Evolutionary conservation across 2,113 vertebrate species (phyloP), one percentile per base, ranked within the genome.

Genomic region (Elanus axillaris): DNA sequence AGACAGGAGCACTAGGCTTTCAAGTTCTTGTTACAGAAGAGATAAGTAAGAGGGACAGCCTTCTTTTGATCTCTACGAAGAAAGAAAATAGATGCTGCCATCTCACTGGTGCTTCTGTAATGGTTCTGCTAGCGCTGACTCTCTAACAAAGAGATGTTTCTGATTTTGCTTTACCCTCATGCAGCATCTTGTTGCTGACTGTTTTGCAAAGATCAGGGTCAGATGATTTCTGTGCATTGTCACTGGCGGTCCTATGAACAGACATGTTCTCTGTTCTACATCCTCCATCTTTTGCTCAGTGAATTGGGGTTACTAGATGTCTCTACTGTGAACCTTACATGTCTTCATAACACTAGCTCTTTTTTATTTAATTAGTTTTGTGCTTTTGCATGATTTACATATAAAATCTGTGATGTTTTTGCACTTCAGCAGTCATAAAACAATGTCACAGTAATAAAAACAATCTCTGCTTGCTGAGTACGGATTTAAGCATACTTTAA

Each of bases 241-340:
- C 22, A 43, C 6, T 17, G 7, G n/a, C 32, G 18, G 36, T 66
- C 23, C 12, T 40, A 3, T n/a, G 81, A 38, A 47, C 3, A 56
- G 45, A 25, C 6, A 4, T 1, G 0, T 53, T 64, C 14, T 40
- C 23, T 88, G 9, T 91, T 83, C 11, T 64, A 6, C 2, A 0
- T 86, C 6, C 8, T 75, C 25, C 18, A 29, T 16, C 36, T 55
- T 12, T 48, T 77, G 4, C n/a, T 86, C 13, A 43, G 22, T 63
- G 62, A 45, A 36, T 14, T 71, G 38, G 74, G n/a, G 7, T 43
- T 81, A 16, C 12, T 27, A 29, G 27, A 25, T 48, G 2, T 29
- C 67, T 91, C 17, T 58, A 59, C 15, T 42, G 48, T 69, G 36
- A 74, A 40, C 7, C 13, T 10, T 31, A 52, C 7, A 60, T 16